These are phyloP conservation scores for Sebastes iracundus DNA, from an alignment of 2,797 vertebrate genomes.

Conservation along the genomic window DNA sequence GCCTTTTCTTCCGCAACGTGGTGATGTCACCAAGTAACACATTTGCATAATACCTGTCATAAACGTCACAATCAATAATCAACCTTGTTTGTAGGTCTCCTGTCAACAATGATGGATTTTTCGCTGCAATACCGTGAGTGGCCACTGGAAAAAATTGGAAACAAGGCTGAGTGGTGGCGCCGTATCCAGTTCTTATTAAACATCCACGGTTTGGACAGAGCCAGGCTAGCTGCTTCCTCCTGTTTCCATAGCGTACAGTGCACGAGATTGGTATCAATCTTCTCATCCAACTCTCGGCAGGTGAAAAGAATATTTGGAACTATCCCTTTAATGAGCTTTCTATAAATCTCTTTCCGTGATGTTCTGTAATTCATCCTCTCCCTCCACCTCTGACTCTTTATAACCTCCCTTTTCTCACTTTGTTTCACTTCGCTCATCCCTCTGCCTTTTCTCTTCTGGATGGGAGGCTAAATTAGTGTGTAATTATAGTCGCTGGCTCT, in stretches of 20 bases:
- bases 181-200: not conserved
- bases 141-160: not conserved
- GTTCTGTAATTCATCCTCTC: not conserved
- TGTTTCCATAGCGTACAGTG: not conserved
- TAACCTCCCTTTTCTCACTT: slow-evolving; percentile 24
- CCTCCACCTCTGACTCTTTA: slow-evolving; percentile 2
- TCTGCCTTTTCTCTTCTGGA: slow-evolving; percentile 39
- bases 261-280: not conserved
- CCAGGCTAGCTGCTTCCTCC: not conserved
- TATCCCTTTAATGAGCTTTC: slow-evolving; percentile 28
- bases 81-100: not conserved
- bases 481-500: slow-evolving; percentile 70
- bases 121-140: not conserved
- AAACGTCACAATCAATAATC: not conserved
- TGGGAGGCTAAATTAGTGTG: slow-evolving; percentile 63
- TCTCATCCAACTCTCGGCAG: not conserved
- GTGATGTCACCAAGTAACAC: too few species aligned
- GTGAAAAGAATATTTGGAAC: not conserved
- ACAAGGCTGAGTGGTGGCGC: not conserved
- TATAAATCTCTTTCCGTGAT: slow-evolving; percentile 15
- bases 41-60: not conserved
- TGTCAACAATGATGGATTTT: not conserved
- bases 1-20: too few species aligned
- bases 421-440: slow-evolving; percentile 42
- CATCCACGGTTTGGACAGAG: not conserved